Percentiles rank a stretch among this genome's conserved stretches.
Conservation (phyloP, 2,797 vertebrate genomes). For the Mionectes olivaceus region DNA sequence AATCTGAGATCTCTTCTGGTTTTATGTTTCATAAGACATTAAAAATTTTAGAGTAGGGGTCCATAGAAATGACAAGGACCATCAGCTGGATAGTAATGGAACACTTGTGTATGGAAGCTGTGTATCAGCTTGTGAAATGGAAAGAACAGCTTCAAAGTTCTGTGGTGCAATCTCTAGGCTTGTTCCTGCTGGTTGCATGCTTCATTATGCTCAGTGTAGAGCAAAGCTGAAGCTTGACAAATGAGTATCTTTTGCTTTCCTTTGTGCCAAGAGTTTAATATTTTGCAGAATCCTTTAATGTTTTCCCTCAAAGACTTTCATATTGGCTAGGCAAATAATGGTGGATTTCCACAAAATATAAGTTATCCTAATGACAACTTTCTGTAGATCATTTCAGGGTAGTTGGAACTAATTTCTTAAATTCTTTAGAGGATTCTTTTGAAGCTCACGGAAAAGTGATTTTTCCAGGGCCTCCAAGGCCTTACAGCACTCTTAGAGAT, state of each 20-base stretch:
- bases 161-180: background rate
- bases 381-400: conserved; percentile 25
- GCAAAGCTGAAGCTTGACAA: background rate
- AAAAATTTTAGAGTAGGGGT: background rate
- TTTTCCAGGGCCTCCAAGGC: conserved; percentile 25
- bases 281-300: conserved; percentile 36
- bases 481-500: background rate
- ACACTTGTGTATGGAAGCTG: background rate
- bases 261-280: conserved; percentile 17
- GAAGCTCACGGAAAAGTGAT: conserved; percentile 31
- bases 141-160: background rate
- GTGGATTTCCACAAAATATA: conserved; percentile 41
- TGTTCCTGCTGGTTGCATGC: background rate
- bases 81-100: background rate
- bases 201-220: background rate
- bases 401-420: conserved; percentile 29
- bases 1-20: background rate
- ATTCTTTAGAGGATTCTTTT: conserved; percentile 46
- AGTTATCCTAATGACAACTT: conserved; percentile 29
- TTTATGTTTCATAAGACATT: background rate
- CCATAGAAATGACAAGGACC: background rate
- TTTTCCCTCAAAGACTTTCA: conserved; percentile 26
- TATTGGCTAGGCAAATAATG: conserved; percentile 21
- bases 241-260: background rate
- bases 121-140: background rate